A percentile compares a stretch with the other conserved stretches of the same genome.
phyloP scores from a whole-genome alignment of 2,797 vertebrate genomes.

The Sarcoramphus papa region DNA sequence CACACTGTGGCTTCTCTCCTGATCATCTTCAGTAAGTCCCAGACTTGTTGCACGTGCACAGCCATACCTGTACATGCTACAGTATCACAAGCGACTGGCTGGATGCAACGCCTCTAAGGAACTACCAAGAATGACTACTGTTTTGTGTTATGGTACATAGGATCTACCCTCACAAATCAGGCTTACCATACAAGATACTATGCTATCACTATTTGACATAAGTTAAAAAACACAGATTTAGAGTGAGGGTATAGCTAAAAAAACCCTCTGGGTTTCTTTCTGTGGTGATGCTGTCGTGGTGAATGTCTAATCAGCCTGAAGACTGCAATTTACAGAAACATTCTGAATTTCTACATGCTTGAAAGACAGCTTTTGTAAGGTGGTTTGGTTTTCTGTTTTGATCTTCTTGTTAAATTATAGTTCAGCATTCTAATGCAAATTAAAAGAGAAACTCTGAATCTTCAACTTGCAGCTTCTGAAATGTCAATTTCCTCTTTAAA shows the following conservation, averaged over 20 bases:
- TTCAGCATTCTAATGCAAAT: background rate
- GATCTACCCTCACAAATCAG: background rate
- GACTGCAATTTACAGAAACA: background rate
- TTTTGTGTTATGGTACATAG: fast-evolving
- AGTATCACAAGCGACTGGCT: background rate
- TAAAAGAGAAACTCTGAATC: background rate
- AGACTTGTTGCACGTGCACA: background rate
- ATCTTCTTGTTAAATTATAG: background rate
- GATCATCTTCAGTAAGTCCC: background rate
- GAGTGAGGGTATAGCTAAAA: background rate
- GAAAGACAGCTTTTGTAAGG: background rate
- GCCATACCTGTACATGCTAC: background rate
- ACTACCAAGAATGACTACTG: background rate
- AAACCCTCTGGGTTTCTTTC: background rate
- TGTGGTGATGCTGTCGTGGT: background rate
- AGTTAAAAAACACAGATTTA: background rate
- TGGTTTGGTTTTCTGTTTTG: constrained; percentile 27
- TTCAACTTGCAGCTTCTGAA: background rate
- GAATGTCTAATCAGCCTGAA: background rate
- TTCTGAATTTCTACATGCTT: background rate
- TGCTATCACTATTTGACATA: background rate
- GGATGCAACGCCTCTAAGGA: background rate
- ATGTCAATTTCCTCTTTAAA: background rate
- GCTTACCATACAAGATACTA: background rate
- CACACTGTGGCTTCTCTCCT: background rate